Evolutionary conservation across 2,113 vertebrate genomes (phyloP).

Genomic region (Pedionomus torquatus): DNA sequence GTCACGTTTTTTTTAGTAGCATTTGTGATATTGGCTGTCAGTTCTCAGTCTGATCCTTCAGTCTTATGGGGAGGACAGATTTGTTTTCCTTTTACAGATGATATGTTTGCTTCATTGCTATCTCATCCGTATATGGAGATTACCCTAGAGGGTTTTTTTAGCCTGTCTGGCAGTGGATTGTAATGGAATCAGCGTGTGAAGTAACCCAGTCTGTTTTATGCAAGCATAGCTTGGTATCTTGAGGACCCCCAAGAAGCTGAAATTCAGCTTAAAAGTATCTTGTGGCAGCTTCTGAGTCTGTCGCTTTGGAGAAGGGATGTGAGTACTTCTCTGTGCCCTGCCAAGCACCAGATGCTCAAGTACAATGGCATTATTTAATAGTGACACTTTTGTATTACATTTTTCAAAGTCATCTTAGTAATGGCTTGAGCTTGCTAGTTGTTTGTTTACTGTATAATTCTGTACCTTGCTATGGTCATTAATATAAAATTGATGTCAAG

Average conservation of each 20-base stretch:
- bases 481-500: conserved; percentile 40
- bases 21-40: background rate
- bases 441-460: conserved; percentile 10
- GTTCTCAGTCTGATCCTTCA: conserved; percentile 20
- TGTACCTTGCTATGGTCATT: conserved; percentile 49
- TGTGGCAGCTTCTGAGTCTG: background rate
- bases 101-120: background rate
- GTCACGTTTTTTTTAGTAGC: background rate
- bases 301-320: background rate
- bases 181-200: conserved; percentile 23
- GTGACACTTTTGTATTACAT: conserved; percentile 30
- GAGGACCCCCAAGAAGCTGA: conserved; percentile 15
- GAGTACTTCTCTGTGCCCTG: background rate
- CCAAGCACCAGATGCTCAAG: background rate
- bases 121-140: conserved; percentile 20
- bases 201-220: conserved; percentile 14
- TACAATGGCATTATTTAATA: background rate
- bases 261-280: background rate
- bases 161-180: conserved; percentile 16
- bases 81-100: conserved; percentile 37
- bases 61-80: conserved; percentile 5
- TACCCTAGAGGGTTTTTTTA: conserved; percentile 25
- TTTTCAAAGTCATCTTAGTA: conserved; percentile 16
- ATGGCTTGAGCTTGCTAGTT: conserved; percentile 46
- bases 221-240: background rate